Base-by-base conservation (phyloP, 2,797 vertebrate genomes). In the Neosilurus hyrtlii region DNA sequence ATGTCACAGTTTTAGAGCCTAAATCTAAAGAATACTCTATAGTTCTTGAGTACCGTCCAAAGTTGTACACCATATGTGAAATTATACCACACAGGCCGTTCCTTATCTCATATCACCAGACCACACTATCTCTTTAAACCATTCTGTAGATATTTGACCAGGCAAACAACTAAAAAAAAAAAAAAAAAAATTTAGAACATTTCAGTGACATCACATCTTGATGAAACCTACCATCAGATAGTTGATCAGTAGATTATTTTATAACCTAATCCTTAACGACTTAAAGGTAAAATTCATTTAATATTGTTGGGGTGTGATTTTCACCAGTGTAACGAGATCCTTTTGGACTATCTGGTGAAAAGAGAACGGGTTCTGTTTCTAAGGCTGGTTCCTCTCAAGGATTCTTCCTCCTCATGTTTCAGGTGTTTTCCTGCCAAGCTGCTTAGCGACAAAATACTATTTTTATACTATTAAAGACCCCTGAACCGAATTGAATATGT, bases 381-480 rank as follows among this genome's bases (percentile, higher is more conserved):
- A n/a, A 24, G 37, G 4, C 15, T 51, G 37, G 59, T 51, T 78
- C 37, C 75, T 51, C 52, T 43, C 30, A 14, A 26, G 22, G 75
- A 18, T 59, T 37, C 26, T 37, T 59, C 73, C 26, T 59, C 18
- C 35, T 75, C 26, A 20, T 54, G 26, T 75, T 75, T 37, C 72
- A 59, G 52, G 72, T 4, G 54, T 74, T 77, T 62, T 3, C 37
- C 24, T 18, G 75, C n/a, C 59, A 51, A 78, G 22, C 37, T 20
- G 59, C 37, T 63, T 78, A n/a, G 59, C 37, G 73, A 22, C 73
- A 26, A 72, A 26, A 51, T 59, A 5, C 59, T 78, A 78, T 51
- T 63, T 14, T 76, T 37, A 76, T 2, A 43, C 30, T 30, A 30
- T 30, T 30, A 30, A n/a, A n/a, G 8, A 2, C 35, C 49, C 49